Evolutionary conservation across 2,113 vertebrate genomes (phyloP).

Genomic region (Danio rerio): DNA sequence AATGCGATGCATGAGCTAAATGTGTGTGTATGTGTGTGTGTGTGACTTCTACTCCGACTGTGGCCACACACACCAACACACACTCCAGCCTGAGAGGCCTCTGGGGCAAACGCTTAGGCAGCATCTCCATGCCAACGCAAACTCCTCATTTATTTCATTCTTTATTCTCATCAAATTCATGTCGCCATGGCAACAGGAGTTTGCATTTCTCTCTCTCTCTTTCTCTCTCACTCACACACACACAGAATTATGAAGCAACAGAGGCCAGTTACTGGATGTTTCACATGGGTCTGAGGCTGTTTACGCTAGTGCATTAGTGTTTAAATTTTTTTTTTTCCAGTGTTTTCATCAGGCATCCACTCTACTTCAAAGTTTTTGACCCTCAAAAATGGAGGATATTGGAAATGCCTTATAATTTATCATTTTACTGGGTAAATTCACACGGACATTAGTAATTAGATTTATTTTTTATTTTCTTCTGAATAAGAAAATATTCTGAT

Average conservation of each 20-base stretch:
- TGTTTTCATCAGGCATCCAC: too few species aligned
- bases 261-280: conserved; percentile 12
- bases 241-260: conserved; percentile 50
- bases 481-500: too few species aligned
- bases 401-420: too few species aligned
- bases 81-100: conserved; percentile 54
- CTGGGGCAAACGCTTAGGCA: conserved; percentile 59
- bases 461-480: too few species aligned
- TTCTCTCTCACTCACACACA: conserved; percentile 12
- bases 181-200: conserved; percentile 66
- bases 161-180: conserved; percentile 64
- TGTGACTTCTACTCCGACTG: conserved; percentile 7
- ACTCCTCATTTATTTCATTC: conserved; percentile 61
- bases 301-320: too few species aligned
- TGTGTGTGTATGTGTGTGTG: conserved; percentile 16
- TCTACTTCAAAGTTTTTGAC: too few species aligned
- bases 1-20: conserved; percentile 2
- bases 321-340: too few species aligned
- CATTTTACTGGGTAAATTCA: too few species aligned
- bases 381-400: too few species aligned
- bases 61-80: conserved; percentile 50
- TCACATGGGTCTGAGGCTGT: neutral
- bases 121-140: conserved; percentile 62
- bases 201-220: conserved; percentile 53
- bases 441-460: too few species aligned